Evolutionary conservation across 1,140 invertebrate species (phyloP), one percentile per base, ranked within the genome.

Genomic region (Limonius californicus): DNA sequence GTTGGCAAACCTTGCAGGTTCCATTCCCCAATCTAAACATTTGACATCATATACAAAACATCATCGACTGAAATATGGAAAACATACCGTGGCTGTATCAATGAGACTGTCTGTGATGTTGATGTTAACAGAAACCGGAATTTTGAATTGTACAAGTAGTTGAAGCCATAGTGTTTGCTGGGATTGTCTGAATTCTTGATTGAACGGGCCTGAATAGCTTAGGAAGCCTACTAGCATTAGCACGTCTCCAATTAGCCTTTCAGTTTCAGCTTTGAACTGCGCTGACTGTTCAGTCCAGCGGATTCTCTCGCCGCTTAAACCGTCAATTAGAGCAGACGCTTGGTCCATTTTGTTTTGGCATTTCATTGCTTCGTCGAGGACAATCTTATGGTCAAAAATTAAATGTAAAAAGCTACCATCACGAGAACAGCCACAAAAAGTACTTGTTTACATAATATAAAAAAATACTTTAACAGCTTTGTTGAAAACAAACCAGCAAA

Each of bases 211-310:
- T 21, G 87, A 86, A 72, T 97, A 97, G 0, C 90, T 92, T 16
- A 97, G 76, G 76, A 97, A 96, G 57, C 89, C 92, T 1, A 88
- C 89, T n/a, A 92, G 80, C 19, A 94, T 74, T 2, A 96, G 72
- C 0, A 91, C 87, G 77, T 97, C 93, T 0, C 94, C 94, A 19
- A 95, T 87, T 1, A 96, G 80, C 63, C 91, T 84, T 58, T 85
- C 86, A 1, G 87, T 92, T 80, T 95, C 90, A 2, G 87, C 87
- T 75, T 90, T 90, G 72, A 95, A 94, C 9, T 85, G 83, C 18
- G 86, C 84, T 61, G 91, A 87, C 76, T 96, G 92, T 67, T 93
- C 87, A 0, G 91, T 96, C 94, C 94, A 97, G 58, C 94, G 83
- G 16, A 88, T 79, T 74, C 89, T 85, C 79, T 97, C 94, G 1